Base-by-base conservation (phyloP, 2,888 invertebrate species). In the Rhaphigaster nebulosa region DNA sequence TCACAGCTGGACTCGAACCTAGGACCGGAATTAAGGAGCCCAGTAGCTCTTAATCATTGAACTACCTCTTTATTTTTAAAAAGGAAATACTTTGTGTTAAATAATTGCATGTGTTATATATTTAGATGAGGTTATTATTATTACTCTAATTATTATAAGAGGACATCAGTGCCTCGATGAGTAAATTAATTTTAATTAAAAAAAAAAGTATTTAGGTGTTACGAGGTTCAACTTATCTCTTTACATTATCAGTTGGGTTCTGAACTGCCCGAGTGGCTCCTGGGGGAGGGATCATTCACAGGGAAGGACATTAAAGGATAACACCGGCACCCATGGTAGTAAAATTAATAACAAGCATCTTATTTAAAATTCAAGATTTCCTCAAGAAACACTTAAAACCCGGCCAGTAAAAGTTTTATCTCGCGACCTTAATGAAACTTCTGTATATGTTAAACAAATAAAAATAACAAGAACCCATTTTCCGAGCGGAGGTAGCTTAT, bases 381-480 rank as follows among this genome's bases (percentile, higher is more conserved):
- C 70, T 34, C 70, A 76, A 76, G 70, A 76, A 76, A 76, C 70
- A 38, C 34, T 76, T 76, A 38, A 80, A 84, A 1, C 45, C n/a
- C 5, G 13, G n/a, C 0, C 45, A 84, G 84, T 84, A 84, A 45
- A 84, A 84, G n/a, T 84, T 84, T 84, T 84, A 84, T 45, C 84
- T 84, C 8, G 23, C 1, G 12, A 1, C 4, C 45, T 34, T 50
- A 84, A 84, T 84, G 45, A 84, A 45, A 84, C 45, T 45, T n/a
- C 84, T 84, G 26, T n/a, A 84, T 84, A 84, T 84, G 84, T 84
- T 84, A 45, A 45, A 84, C 45, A 84, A 84, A 84, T 84, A 84
- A 45, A 45, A 84, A 84, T 45, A 45, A 45, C n/a, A 45, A 45
- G 45, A 15, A 4, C 0, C n/a, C 84, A 50, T 84, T 50, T 50